Evolutionary conservation across 2,888 invertebrate species (phyloP), one percentile per base, ranked within the genome.

Genomic region (Tigriopus californicus): DNA sequence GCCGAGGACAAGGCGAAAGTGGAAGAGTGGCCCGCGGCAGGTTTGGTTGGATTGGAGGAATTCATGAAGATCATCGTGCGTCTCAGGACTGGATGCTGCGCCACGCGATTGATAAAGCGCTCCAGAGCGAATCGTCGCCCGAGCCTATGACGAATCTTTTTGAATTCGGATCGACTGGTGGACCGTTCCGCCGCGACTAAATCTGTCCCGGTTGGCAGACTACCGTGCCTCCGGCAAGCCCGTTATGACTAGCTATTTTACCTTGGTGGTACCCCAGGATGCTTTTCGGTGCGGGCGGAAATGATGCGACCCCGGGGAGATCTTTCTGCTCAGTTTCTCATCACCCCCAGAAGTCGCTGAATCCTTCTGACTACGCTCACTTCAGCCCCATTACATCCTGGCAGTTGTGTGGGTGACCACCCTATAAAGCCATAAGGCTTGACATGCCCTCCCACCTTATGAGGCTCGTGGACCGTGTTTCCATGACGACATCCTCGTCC

Each of bases 381-480:
- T 66, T 83, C 83, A 1, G 20, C 61, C 41, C 41, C 62, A 63
- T 61, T 82, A 70, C 86, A 91, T 70, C 87, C 79, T 1, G 83
- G 81, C 79, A 89, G 85, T 90, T 15, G 91, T 90, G 68, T 82
- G 83, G 1, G 94, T 94, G 64, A 83, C 79, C n/a, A 97, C 84
- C 70, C 85, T 80, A 72, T 95, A 98, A n/a, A 0, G 91, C 89
- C 63, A 98, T 82, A 70, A 94, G 98, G 0, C 95, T 87, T 62
- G 87, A 84, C 85, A 98, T 95, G 57, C 98, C 97, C 70, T 98
- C 98, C 4, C 97, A 95, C 81, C 73, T 95, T 95, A 70, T 89
- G 88, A 22, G 94, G 92, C 65, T 94, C 90, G 0, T 85, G 85
- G 54, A 95, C 81, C 12, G 77, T 78, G 63, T 85, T 69, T 86